phyloP scores from a whole-genome alignment of 2,797 vertebrate genomes.

The Buphagus erythrorhynchus region DNA sequence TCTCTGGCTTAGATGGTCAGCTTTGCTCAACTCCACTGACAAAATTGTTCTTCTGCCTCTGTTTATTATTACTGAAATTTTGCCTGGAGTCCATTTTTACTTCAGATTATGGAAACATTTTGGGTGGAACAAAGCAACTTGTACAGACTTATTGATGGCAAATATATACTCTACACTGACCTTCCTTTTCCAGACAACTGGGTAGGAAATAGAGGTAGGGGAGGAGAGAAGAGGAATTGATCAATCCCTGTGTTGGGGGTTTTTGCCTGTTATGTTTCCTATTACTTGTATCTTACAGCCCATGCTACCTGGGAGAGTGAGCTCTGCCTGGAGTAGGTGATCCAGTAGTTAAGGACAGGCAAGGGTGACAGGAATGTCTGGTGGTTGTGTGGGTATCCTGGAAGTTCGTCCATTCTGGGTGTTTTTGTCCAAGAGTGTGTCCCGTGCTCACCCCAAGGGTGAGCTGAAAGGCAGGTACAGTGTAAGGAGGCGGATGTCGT shows the following conservation, averaged over 20 bases:
- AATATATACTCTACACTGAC: fast-evolving
- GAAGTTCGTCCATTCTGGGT: neutral
- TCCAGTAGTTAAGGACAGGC: neutral
- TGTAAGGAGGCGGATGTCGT: neutral
- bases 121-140: neutral
- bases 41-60: neutral
- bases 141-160: neutral
- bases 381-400: neutral
- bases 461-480: neutral
- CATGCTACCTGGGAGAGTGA: neutral
- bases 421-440: neutral
- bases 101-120: neutral
- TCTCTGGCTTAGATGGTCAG: neutral
- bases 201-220: neutral
- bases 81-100: neutral
- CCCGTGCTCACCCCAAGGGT: neutral
- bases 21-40: neutral
- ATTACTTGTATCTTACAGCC: neutral
- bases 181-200: neutral
- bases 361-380: neutral
- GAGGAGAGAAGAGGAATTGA: neutral
- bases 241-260: neutral
- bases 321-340: neutral
- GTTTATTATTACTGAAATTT: neutral
- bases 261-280: neutral